Base-by-base conservation (phyloP, 2,113 vertebrate genomes). In the Heteronetta atricapilla region DNA sequence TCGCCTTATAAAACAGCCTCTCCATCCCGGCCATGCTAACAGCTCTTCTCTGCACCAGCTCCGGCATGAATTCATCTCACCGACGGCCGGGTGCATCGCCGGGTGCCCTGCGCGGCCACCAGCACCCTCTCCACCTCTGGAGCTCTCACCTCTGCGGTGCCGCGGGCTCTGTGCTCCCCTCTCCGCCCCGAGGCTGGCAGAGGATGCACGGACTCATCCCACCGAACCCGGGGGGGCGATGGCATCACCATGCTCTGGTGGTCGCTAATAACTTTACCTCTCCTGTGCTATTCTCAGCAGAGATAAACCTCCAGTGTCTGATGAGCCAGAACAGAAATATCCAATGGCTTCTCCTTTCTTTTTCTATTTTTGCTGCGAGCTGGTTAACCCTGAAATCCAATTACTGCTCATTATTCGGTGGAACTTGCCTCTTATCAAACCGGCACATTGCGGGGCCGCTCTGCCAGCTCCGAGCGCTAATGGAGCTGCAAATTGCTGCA, bases 321-420 rank as follows among this genome's bases (percentile, higher is more conserved):
- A 96, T 96, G 96, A 96, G 97, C 93, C 96, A 96, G 94, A 97
- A 96, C 95, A 95, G 95, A 93, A 97, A 96, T 96, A 96, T 90
- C 96, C 96, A 96, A 92, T 92, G 94, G 94, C 75, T 97, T 97
- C 92, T 67, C 82, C 53, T 31, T 64, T 96, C 90, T 92, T 69
- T 96, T 96, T 89, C 86, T 82, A 93, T 94, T 86, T 95, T 94
- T 91, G 76, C 95, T 90, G 89, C 89, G 70, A 97, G 95, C 95
- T 94, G 93, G 94, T 97, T 97, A 97, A 96, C 96, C 96, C 97
- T 96, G 93, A 97, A 97, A 97, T 97, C 97, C 96, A 97, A 97
- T 97, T 97, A 97, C 86, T 87, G 92, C 96, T 97, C 96, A 97
- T 97, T 97, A 96, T 94, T 96, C 94, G 89, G 67, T 89, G 91